Evolutionary conservation across 2,113 vertebrate genomes (phyloP), one percentile per base, ranked within the genome.

Genomic region (Baryphthengus martii): DNA sequence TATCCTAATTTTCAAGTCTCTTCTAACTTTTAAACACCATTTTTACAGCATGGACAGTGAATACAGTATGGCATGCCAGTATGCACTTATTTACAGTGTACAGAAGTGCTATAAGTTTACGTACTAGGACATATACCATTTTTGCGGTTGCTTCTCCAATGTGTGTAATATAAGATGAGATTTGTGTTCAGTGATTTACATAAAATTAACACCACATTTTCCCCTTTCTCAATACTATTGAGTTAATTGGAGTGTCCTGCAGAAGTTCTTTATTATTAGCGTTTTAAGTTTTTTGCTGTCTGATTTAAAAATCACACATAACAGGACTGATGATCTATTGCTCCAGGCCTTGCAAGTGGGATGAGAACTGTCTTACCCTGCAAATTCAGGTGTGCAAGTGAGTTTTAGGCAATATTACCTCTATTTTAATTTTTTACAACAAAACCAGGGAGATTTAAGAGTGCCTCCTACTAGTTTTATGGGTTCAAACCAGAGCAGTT

Each of bases 31-130:
- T 33, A 67, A 47, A n/a, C 11, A 28, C 7, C 0, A 26, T 21
- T 88, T 90, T 85, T 83, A 53, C 13, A 42, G 6, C 35, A 40
- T 2, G 17, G 33, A 39, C 14, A 53, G 13, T 33, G 17, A 62
- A 53, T 17, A 6, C 3, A 2, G 58, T 20, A 23, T 45, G 31
- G 8, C 31, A 24, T 29, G 29, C 9, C 1, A 1, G 9, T 44
- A 45, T 8, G 25, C 15, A 24, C 5, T 12, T 29, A 20, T 33
- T 83, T 71, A 31, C 6, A 29, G 3, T 14, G 3, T 18, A 3
- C 21, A 58, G 21, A 70, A 70, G 74, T 53, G 45, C 44, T 59
- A 9, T 82, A 74, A 29, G 9, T 52, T 56, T 47, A 14, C 13
- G 20, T 85, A 2, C 3, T 6, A n/a, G 17, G 33, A 10, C 19